These are phyloP conservation scores for Bos taurus DNA, from an alignment of 2,113 vertebrate genomes.

Conservation along the genomic window ARS-UCD2.0 NC_037341.1:67409501-67410000, in stretches of 20 bases:
- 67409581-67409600: neutral
- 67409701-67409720: accelerated
- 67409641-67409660: neutral
- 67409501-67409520: neutral
- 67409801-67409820: neutral
- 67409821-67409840: neutral
- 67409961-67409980: neutral
- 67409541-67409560: neutral
- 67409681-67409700: neutral
- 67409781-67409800: neutral
- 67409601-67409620: neutral
- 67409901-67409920: neutral
- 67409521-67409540: neutral
- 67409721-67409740: neutral
- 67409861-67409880: neutral
- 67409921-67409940: neutral
- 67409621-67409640: neutral
- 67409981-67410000: neutral
- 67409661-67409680: neutral
- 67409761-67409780: neutral
- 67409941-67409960: accelerated
- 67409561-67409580: neutral
- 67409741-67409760: neutral
- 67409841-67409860: neutral
- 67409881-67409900: neutral